Base-by-base conservation (phyloP, 2,888 invertebrate genomes). In the Noctua janthina region DNA sequence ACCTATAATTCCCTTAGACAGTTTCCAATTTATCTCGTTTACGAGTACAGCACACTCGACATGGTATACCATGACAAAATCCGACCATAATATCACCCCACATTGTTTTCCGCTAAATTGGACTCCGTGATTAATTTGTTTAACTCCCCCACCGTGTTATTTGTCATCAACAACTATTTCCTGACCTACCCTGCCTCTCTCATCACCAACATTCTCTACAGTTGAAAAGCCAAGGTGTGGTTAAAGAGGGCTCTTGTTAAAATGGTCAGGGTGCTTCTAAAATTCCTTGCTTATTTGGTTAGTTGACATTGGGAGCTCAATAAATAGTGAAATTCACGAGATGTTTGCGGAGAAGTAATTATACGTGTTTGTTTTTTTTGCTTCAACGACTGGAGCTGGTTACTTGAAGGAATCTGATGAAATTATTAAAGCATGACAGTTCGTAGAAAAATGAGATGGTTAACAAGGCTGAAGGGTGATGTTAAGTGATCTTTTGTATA, bases 101-200 rank as follows among this genome's bases (percentile, higher is more conserved):
- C 96, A 95, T 96, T 96, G 96, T 96, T 95, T 95, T 95, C 95
- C 95, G 92, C 93, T 94, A 96, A 96, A 96, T 96, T 96, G 96
- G 96, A 95, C 92, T 89, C 92, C 85, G 91, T 96, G 96, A 96
- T 96, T 96, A 96, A 96, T 96, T 95, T 94, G 95, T 94, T 95
- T 94, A 94, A 95, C 94, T 94, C 95, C 96, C 96, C 95, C 92
- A 92, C 92, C 91, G 91, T 93, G 94, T 95, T 94, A 94, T 95
- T 95, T 94, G 94, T 95, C 93, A 91, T 92, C 92, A 91, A 89
- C 95, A 92, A 94, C 84, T 91, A 82, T 91, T 91, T 86, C 82
- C 78, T 86, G 94, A 90, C 71, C 94, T 89, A 49, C 88, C 88
- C 73, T 87, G 64, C 82, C 85, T 82, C 87, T 76, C 72, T 80